phyloP scores from a whole-genome alignment of 2,797 vertebrate species.

The Poecile montanus region DNA sequence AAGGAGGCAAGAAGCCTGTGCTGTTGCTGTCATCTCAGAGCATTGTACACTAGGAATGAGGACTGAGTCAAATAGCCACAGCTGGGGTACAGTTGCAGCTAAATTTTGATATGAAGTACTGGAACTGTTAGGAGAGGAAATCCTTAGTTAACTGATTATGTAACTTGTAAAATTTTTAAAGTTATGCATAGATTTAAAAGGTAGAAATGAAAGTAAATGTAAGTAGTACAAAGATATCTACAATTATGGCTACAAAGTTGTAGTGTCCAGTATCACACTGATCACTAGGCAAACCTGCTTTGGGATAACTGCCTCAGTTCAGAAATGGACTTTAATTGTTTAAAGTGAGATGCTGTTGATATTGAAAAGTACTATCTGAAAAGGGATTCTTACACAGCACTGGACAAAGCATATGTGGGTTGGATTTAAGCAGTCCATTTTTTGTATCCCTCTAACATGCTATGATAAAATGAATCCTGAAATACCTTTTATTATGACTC shows the following conservation, averaged over 20 bases:
- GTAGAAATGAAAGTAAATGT: neutral
- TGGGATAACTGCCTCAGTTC: neutral
- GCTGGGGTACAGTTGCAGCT: neutral
- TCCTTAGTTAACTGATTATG: neutral
- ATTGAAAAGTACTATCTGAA: neutral
- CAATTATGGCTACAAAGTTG: neutral
- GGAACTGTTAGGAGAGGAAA: neutral
- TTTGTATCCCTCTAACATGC: neutral
- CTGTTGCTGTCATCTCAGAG: neutral
- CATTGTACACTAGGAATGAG: neutral
- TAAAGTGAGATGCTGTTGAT: neutral
- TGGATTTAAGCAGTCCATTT: neutral
- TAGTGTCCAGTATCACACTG: too few relatives aligned
- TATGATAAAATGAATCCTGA: constrained; percentile 26
- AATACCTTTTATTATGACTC: constrained; percentile 59
- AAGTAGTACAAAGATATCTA: neutral
- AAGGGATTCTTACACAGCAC: neutral
- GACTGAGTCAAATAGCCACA: neutral
- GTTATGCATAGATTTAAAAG: neutral
- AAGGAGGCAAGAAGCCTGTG: neutral
- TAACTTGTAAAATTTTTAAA: neutral
- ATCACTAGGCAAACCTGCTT: neutral
- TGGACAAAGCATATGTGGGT: neutral
- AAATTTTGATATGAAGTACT: neutral
- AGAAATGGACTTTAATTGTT: neutral